These are phyloP conservation scores for Chitala chitala DNA, from an alignment of 2,113 vertebrate genomes.

Conservation along the genomic window DNA sequence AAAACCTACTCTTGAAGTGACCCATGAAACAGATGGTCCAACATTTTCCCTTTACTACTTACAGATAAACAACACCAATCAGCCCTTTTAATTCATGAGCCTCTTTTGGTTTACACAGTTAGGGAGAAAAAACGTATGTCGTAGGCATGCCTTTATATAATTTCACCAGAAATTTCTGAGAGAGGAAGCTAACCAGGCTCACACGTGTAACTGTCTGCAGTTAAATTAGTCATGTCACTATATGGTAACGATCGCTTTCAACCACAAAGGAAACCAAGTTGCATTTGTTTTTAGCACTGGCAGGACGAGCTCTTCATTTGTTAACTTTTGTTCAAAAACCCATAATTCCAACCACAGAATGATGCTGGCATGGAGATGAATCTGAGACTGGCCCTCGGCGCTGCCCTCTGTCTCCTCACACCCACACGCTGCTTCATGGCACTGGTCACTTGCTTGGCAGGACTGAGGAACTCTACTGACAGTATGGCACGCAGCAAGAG, in stretches of 20 bases:
- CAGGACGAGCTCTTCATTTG: neutral
- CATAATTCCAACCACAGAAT: neutral
- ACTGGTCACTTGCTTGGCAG: neutral
- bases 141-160: too few relatives aligned
- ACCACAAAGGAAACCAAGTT: neutral
- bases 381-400: neutral
- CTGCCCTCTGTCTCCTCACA: too few relatives aligned
- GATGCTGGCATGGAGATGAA: neutral
- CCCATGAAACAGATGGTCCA: neutral
- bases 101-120: neutral
- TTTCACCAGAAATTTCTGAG: neutral
- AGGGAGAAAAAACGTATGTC: neutral
- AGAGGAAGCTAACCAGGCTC: too few relatives aligned
- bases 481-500: neutral
- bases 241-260: neutral
- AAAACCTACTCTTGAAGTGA: too few relatives aligned
- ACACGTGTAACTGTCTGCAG: neutral
- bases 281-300: neutral
- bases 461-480: neutral
- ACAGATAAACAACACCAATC: too few relatives aligned
- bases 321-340: neutral
- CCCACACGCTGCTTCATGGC: too few relatives aligned
- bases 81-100: too few relatives aligned
- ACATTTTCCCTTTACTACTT: neutral
- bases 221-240: constrained; percentile 2